phyloP scores from a whole-genome alignment of 2,888 invertebrate species.

The Synergus gifuensis region DNA sequence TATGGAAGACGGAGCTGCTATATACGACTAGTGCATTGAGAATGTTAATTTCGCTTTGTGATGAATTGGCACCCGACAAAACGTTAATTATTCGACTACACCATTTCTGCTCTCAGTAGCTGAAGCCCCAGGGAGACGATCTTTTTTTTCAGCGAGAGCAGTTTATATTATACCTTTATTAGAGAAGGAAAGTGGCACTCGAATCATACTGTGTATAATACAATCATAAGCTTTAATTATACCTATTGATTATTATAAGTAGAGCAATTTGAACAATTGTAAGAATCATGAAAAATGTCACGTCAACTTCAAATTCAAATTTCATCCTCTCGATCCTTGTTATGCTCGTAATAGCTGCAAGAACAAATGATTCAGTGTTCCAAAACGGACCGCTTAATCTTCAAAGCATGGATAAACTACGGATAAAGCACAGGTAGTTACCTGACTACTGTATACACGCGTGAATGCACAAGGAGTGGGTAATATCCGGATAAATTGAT shows the following conservation, averaged over 20 bases:
- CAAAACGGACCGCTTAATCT: background rate
- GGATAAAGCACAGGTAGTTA: slow-evolving; percentile 2
- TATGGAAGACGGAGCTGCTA: background rate
- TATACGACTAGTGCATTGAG: background rate
- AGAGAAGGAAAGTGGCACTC: background rate
- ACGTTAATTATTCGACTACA: background rate
- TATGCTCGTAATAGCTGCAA: background rate
- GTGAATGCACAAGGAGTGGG: slow-evolving; percentile 10
- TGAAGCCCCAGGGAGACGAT: background rate
- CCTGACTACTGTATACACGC: slow-evolving; percentile 7
- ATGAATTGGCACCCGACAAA: background rate
- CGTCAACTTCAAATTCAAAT: no score
- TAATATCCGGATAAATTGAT: slow-evolving; percentile 45
- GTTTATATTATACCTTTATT: background rate
- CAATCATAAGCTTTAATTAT: no score
- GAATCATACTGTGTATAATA: background rate
- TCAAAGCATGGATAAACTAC: background rate
- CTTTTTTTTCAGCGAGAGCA: background rate
- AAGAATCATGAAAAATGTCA: no score
- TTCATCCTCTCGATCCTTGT: background rate
- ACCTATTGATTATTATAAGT: no score
- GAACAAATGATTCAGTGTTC: slow-evolving; percentile 4
- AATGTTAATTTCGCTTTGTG: slow-evolving; percentile 10
- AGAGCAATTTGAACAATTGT: no score
- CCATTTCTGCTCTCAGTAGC: background rate